Conservation (phyloP, 2,797 vertebrate genomes). For the Urophycis tenuis region DNA sequence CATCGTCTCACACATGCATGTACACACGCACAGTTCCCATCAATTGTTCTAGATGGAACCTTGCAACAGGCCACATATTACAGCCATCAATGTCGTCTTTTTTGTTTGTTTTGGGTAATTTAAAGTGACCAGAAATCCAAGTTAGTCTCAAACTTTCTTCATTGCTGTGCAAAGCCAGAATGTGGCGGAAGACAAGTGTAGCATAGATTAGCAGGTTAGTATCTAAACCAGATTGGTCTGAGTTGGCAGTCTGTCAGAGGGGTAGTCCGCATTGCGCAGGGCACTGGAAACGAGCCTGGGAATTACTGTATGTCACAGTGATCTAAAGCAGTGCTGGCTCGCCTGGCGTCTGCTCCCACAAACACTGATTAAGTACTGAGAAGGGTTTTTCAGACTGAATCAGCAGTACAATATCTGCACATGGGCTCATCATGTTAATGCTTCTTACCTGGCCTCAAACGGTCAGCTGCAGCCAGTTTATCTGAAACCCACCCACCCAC, state of each 20-base stretch:
- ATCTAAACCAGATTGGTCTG: conserved; percentile 52
- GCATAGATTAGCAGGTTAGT: conserved; percentile 24
- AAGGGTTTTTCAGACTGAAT: neutral
- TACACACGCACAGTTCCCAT: neutral
- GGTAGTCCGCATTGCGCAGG: conserved; percentile 62
- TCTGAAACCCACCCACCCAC: neutral
- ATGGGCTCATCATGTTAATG: conserved; percentile 1
- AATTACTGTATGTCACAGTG: conserved; percentile 16
- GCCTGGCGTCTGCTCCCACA: neutral
- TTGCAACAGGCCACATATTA: neutral
- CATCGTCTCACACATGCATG: neutral
- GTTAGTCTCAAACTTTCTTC: neutral
- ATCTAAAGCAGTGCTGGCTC: neutral
- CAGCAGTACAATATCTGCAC: conserved; percentile 18
- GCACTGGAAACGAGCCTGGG: conserved; percentile 30
- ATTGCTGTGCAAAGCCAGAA: neutral
- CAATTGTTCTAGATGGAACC: neutral
- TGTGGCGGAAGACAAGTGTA: neutral
- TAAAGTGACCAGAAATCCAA: neutral
- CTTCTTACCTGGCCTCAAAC: conserved; percentile 9
- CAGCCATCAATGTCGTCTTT: too few relatives aligned
- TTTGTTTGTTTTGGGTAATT: too few relatives aligned
- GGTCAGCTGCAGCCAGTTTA: neutral
- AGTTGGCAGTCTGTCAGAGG: conserved; percentile 43
- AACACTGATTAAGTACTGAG: neutral